Conservation (phyloP, 2,888 invertebrate species). For the Stenurella melanura region DNA sequence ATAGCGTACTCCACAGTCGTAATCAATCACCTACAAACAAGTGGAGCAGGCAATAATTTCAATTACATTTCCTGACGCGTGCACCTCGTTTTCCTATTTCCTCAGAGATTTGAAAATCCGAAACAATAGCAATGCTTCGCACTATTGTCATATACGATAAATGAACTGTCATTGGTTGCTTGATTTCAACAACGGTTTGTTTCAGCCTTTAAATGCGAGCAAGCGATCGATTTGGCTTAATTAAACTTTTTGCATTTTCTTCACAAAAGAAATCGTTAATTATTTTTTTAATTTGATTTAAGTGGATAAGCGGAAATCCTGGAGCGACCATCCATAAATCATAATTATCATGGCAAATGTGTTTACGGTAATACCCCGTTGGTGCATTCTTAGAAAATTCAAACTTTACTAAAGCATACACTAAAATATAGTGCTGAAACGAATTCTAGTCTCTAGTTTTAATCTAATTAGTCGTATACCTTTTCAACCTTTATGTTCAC, state of each 20-base stretch:
- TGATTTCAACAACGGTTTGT: constrained; percentile 11
- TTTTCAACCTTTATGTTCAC: too few relatives aligned
- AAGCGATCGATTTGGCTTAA: constrained; percentile 7
- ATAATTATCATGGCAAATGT: not conserved
- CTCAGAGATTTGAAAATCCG: constrained; percentile 4
- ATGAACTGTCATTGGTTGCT: constrained; percentile 27
- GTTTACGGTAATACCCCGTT: not conserved
- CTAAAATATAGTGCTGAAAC: too few relatives aligned
- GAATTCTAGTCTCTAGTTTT: too few relatives aligned
- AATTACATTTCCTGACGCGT: constrained; percentile 24
- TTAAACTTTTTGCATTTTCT: constrained; percentile 11
- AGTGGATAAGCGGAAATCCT: constrained; percentile 2
- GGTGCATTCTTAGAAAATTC: not conserved
- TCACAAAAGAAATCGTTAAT: constrained; percentile 13
- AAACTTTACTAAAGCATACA: too few relatives aligned
- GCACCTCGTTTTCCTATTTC: constrained; percentile 28
- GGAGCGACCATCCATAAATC: not conserved
- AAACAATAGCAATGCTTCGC: constrained; percentile 13
- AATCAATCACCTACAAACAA: constrained; percentile 29
- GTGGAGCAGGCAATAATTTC: constrained; percentile 27
- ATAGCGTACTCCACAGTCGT: constrained; percentile 8
- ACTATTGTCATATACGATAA: constrained; percentile 29
- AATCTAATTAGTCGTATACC: too few relatives aligned
- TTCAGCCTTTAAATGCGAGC: not conserved
- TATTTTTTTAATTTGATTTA: constrained; percentile 22